A percentile compares a stretch with the other conserved stretches of the same genome.
phyloP scores from a whole-genome alignment of 2,113 vertebrate genomes.

The Montifringilla adamsi region DNA sequence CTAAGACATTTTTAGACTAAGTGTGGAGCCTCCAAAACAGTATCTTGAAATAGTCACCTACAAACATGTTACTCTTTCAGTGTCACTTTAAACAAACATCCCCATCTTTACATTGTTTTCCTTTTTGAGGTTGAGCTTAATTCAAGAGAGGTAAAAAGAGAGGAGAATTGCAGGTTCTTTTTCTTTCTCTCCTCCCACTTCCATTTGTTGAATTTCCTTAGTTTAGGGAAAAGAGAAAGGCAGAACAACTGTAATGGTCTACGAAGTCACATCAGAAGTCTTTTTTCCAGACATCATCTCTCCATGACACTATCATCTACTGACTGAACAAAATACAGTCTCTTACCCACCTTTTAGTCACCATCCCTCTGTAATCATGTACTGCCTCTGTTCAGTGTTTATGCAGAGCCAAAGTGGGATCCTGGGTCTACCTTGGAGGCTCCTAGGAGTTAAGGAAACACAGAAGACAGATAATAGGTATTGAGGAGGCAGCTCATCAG shows the following conservation, averaged over 20 bases:
- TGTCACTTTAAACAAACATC: background rate
- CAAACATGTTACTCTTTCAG: background rate
- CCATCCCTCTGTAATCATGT: constrained; percentile 15
- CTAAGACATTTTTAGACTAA: too few relatives aligned
- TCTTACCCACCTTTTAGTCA: constrained; percentile 38
- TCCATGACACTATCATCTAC: background rate
- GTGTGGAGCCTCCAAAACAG: background rate
- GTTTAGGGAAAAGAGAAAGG: background rate
- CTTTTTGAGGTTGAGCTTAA: background rate
- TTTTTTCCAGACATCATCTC: background rate
- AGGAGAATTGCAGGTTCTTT: background rate
- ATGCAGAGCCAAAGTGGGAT: background rate
- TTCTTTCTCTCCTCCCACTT: background rate
- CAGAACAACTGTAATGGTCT: background rate
- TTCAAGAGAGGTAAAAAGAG: background rate
- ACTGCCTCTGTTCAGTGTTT: background rate
- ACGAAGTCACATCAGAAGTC: background rate
- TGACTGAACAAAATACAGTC: background rate
- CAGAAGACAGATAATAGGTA: background rate
- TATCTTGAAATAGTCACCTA: constrained; percentile 1
- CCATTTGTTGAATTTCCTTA: background rate
- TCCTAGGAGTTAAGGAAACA: constrained; percentile 19
- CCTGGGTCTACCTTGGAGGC: background rate
- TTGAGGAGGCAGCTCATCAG: constrained; percentile 3
- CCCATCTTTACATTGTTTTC: background rate